Evolutionary conservation across 2,888 invertebrate species (phyloP).

Genomic region (Limnephilus rhombicus): DNA sequence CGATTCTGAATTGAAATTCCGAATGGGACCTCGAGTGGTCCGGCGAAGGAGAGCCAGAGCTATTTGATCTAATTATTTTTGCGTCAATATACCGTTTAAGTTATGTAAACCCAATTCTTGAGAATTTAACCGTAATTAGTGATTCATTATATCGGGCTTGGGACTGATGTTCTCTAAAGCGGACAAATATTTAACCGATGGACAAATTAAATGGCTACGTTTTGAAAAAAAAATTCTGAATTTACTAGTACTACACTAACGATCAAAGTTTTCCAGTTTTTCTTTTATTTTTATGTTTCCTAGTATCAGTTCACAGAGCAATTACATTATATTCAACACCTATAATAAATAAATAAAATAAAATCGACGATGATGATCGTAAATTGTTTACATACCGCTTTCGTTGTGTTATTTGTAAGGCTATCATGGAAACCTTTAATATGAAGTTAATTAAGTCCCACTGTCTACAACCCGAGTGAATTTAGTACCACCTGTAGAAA

Average conservation of each 20-base stretch:
- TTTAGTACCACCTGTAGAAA: no score
- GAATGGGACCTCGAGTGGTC: constrained; percentile 32
- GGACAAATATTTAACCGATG: neutral
- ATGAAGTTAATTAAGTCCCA: no score
- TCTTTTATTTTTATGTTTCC: no score
- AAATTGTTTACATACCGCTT: no score
- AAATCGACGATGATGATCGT: neutral
- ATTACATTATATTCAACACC: neutral
- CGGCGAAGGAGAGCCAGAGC: neutral
- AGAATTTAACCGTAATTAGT: constrained; percentile 1
- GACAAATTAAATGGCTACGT: neutral
- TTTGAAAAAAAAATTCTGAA: neutral
- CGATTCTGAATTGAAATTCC: constrained; percentile 33
- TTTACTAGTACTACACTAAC: neutral
- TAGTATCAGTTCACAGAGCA: no score
- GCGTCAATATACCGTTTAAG: constrained; percentile 17
- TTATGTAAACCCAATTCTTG: neutral
- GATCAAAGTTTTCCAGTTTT: neutral
- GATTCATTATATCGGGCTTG: neutral
- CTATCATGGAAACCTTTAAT: no score
- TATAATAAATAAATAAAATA: neutral
- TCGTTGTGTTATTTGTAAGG: no score
- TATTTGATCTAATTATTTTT: constrained; percentile 22
- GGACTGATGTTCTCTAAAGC: neutral
- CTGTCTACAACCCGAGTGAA: no score